Conservation (phyloP, 2,113 vertebrate species). For the Sporophila hypoxantha region DNA sequence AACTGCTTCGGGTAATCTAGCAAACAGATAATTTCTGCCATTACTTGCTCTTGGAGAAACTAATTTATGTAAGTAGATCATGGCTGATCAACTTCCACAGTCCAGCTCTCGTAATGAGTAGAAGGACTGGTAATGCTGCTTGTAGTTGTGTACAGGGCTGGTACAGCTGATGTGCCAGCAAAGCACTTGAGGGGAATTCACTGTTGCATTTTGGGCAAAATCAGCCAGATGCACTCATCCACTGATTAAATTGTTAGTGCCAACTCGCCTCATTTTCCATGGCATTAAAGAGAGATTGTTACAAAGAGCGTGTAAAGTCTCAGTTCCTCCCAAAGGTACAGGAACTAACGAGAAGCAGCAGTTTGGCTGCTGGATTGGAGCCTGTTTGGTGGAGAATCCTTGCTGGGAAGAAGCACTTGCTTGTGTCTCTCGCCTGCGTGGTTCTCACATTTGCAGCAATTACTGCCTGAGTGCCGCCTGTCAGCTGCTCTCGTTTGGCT, state of each 20-base stretch:
- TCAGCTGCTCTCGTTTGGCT: neutral
- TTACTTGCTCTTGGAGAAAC: neutral
- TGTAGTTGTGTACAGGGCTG: neutral
- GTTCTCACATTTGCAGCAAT: neutral
- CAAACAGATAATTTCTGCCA: neutral
- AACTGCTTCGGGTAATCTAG: neutral
- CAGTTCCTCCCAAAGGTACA: neutral
- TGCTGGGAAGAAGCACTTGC: neutral
- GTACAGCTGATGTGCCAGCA: neutral
- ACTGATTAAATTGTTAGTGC: neutral
- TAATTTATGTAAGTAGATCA: neutral
- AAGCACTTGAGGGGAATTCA: neutral
- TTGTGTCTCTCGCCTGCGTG: neutral
- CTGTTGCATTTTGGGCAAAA: neutral
- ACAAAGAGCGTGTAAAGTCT: accelerated
- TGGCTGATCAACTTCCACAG: neutral
- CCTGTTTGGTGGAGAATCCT: neutral
- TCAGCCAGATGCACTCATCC: neutral
- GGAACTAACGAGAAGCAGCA: neutral
- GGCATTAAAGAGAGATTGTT: neutral
- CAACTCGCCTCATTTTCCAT: neutral
- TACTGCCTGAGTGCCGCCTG: neutral
- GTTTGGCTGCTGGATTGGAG: neutral
- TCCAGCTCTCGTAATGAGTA: neutral
- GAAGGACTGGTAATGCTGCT: neutral